phyloP scores from a whole-genome alignment of 2,888 invertebrate genomes.

The Nipponacmea schrenckii region DNA sequence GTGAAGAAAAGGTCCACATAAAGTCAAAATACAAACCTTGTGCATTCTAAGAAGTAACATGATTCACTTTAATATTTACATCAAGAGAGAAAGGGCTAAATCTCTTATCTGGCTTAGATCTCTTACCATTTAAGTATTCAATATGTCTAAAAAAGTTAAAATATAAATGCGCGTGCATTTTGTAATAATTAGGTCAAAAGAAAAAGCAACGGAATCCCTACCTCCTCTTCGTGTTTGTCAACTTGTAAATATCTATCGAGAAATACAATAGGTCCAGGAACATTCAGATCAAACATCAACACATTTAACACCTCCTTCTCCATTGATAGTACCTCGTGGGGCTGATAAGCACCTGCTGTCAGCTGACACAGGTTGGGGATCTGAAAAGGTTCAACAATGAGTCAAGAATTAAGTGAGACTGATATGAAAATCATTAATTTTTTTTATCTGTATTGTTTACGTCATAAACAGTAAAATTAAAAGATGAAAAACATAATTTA shows the following conservation, averaged over 20 bases:
- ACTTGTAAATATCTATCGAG: constrained; percentile 49
- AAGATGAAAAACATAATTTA: not conserved
- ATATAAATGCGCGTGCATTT: no score
- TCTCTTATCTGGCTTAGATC: no score
- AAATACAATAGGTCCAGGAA: constrained; percentile 50
- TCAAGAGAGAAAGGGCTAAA: no score
- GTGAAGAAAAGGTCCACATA: no score
- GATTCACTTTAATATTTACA: no score
- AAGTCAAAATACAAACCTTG: no score
- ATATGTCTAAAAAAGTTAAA: no score
- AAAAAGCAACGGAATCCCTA: constrained; percentile 21
- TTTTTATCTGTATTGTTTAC: not conserved
- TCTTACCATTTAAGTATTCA: no score
- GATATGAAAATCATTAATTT: no score
- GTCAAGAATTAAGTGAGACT: not conserved
- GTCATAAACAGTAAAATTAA: not conserved
- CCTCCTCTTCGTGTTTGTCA: constrained; percentile 33
- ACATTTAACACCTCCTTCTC: constrained; percentile 44
- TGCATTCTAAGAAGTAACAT: no score
- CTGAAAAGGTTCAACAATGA: constrained; percentile 24
- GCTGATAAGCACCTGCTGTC: constrained; percentile 54
- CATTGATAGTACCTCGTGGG: constrained; percentile 45
- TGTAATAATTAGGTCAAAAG: no score
- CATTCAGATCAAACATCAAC: constrained; percentile 48
- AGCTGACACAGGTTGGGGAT: constrained; percentile 49